Percentiles rank a stretch among this genome's conserved stretches.
phyloP scores from a whole-genome alignment of 2,113 vertebrate genomes.

The Excalfactoria chinensis region DNA sequence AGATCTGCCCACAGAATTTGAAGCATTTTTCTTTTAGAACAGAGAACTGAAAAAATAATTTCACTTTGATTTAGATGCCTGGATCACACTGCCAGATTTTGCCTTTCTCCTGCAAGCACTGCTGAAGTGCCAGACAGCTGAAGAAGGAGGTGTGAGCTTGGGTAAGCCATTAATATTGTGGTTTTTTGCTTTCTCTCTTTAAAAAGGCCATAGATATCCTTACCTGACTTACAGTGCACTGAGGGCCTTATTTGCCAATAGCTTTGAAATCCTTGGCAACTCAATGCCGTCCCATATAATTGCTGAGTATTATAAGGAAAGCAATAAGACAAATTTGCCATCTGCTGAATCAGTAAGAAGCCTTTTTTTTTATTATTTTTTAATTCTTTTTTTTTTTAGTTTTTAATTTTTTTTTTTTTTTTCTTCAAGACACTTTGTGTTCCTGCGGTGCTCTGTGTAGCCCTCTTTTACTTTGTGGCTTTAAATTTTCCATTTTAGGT shows the following conservation, averaged over 20 bases:
- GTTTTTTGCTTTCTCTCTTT: slow-evolving; percentile 19
- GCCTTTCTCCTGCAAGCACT: not conserved
- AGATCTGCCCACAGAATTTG: fast-evolving
- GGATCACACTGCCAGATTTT: not conserved
- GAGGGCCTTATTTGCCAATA: not conserved
- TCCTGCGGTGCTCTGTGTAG: not conserved
- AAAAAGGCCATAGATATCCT: not conserved
- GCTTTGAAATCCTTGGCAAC: not conserved
- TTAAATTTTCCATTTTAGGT: not conserved
- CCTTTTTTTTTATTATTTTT: not conserved
- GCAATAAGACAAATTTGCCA: not conserved
- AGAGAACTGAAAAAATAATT: not conserved
- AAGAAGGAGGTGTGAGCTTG: slow-evolving; percentile 18
- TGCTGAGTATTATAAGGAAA: not conserved
- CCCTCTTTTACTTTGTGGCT: not conserved
- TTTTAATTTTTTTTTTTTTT: too few species aligned
- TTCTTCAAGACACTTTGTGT: not conserved
- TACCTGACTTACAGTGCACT: not conserved
- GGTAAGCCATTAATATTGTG: not conserved
- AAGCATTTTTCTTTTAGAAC: not conserved
- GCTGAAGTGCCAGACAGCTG: not conserved
- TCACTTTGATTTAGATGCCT: not conserved
- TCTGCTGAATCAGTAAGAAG: not conserved
- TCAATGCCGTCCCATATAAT: not conserved
- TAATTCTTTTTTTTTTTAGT: fast-evolving